Conservation (phyloP, 2,797 vertebrate species). For the Lagorchestes hirsutus region DNA sequence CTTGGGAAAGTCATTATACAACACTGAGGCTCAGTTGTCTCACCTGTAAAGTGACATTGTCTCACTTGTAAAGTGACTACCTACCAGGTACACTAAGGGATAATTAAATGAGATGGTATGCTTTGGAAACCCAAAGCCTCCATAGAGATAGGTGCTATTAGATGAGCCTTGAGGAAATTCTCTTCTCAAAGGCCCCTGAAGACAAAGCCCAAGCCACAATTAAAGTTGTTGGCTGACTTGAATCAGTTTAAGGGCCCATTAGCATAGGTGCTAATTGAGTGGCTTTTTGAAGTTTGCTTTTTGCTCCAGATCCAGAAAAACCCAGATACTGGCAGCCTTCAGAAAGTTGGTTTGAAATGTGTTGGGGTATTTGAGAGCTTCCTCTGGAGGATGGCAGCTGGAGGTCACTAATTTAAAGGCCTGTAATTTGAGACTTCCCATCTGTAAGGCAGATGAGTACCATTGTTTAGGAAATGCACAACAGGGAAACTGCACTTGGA, state of each 20-base stretch:
- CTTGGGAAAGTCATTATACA: neutral
- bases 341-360: constrained; percentile 32
- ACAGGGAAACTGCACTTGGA: neutral
- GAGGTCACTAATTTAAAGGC: neutral
- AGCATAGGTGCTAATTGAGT: neutral
- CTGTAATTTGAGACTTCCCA: constrained; percentile 13
- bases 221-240: neutral
- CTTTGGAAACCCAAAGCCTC: constrained; percentile 28
- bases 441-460: neutral
- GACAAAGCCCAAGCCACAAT: neutral
- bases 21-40: neutral
- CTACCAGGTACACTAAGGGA: neutral
- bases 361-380: neutral
- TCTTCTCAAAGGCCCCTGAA: constrained; percentile 30
- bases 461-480: constrained; percentile 12
- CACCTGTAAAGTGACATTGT: neutral
- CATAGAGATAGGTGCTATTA: constrained; percentile 27
- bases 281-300: constrained; percentile 16
- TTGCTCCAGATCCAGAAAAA: neutral
- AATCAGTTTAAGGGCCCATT: neutral
- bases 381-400: constrained; percentile 23
- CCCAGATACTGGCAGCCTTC: neutral
- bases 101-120: neutral
- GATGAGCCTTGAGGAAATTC: constrained; percentile 1
- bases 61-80: neutral